Percentiles rank a stretch among this genome's conserved stretches.
phyloP scores from a whole-genome alignment of 2,888 invertebrate genomes.

The Hyposoter dolosus region DNA sequence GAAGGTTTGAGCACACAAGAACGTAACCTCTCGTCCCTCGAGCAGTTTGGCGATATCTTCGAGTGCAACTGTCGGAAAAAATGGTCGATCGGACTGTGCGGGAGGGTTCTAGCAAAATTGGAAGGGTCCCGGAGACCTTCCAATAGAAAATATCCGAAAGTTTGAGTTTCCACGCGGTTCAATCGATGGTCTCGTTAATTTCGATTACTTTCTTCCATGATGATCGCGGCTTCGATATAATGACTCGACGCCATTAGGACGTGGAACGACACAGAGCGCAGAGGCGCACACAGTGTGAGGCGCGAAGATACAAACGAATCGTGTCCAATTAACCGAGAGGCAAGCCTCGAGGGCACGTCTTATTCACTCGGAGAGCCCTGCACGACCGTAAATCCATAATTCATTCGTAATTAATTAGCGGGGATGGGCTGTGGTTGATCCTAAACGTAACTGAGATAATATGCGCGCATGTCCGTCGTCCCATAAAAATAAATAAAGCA shows the following conservation, averaged over 20 bases:
- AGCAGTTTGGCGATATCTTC: slow-evolving; percentile 38
- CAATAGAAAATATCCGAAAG: not conserved
- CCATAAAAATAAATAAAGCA: not conserved
- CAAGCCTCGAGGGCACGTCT: slow-evolving; percentile 24
- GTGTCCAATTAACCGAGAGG: slow-evolving; percentile 77
- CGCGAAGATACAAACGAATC: slow-evolving; percentile 65
- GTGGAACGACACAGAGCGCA: slow-evolving; percentile 41
- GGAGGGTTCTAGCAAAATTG: too few relatives aligned
- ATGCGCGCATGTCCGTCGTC: slow-evolving; percentile 6
- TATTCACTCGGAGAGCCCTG: slow-evolving; percentile 13
- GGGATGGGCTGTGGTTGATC: slow-evolving; percentile 56
- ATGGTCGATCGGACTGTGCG: not conserved
- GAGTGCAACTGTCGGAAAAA: slow-evolving; percentile 18
- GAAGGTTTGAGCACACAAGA: slow-evolving; percentile 39
- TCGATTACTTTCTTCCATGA: not conserved
- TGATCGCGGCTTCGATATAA: not conserved
- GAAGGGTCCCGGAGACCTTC: too few relatives aligned
- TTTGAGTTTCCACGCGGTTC: too few relatives aligned
- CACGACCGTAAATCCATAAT: slow-evolving; percentile 77
- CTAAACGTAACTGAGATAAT: slow-evolving; percentile 40
- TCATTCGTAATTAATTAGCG: slow-evolving; percentile 80
- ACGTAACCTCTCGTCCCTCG: not conserved
- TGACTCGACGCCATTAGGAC: not conserved
- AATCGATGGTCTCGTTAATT: not conserved
- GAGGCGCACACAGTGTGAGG: slow-evolving; percentile 1